phyloP scores from a whole-genome alignment of 1,140 invertebrate genomes.

The Acyrthosiphon pisum region DNA sequence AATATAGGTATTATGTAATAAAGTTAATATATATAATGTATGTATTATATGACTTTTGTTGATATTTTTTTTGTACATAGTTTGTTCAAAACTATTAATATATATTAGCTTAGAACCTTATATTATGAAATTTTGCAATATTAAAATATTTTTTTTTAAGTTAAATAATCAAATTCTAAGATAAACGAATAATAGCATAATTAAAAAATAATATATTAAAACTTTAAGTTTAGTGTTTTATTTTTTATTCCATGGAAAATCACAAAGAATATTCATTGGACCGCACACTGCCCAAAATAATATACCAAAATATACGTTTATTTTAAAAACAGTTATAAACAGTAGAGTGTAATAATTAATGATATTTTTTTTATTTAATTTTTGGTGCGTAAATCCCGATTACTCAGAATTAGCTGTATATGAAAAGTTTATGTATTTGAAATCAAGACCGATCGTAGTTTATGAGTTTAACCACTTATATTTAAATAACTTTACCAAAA shows the following conservation, averaged over 20 bases:
- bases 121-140: background rate
- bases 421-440: background rate
- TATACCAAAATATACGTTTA: background rate
- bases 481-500: background rate
- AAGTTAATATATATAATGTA: background rate
- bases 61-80: background rate
- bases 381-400: background rate
- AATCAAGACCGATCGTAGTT: background rate
- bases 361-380: background rate
- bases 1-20: background rate
- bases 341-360: background rate
- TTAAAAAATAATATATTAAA: conserved; percentile 1
- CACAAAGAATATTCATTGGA: background rate
- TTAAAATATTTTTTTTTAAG: background rate
- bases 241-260: background rate
- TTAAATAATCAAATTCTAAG: background rate
- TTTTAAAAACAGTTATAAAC: background rate
- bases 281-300: background rate
- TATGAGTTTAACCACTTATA: background rate
- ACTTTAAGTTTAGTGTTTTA: background rate
- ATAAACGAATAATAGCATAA: background rate
- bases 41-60: background rate
- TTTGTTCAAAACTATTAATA: background rate
- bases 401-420: background rate
- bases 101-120: background rate